Evolutionary conservation across 2,888 invertebrate genomes (phyloP), one percentile per base, ranked within the genome.

Genomic region (Mimumesa dahlbomi): DNA sequence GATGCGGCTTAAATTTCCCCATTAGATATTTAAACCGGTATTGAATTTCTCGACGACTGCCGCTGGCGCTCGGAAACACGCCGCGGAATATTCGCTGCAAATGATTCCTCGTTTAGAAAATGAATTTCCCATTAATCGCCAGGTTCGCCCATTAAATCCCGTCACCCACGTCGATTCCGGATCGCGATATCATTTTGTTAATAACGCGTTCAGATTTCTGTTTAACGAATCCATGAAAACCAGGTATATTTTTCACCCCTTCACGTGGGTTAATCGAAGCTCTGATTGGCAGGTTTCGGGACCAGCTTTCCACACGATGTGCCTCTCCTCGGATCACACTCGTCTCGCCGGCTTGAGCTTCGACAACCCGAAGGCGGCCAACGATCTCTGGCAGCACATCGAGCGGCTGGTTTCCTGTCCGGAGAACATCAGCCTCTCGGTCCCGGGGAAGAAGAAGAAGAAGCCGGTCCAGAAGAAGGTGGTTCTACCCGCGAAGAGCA

Each of bases 251-350:
- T n/a, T n/a, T n/a, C n/a, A n/a, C n/a, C n/a, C n/a, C n/a, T n/a
- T n/a, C n/a, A n/a, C n/a, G n/a, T n/a, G n/a, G n/a, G n/a, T n/a
- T n/a, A n/a, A n/a, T n/a, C 5, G 4, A 31, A 7, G n/a, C 14
- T 11, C 11, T 3, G 1, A 7, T 16, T 53, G 19, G 9, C 83
- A 85, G 84, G 88, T 93, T 13, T 92, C 93, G 13, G 93, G 94
- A 0, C 93, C 93, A 38, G 93, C 94, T 36, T 96, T 96, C 87
- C 96, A 96, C 88, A 96, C 95, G 38, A 93, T 96, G 94, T 94
- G 94, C 88, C 90, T 94, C 76, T 95, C 95, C 9, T 91, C 92
- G 29, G 95, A 96, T 87, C 95, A 95, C 89, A 93, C 94, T 66
- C 92, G 93, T 78, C 91, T 94, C 84, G 94, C 94, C 52, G 96